Percentiles rank a stretch among this genome's conserved stretches.
Conservation (phyloP, 2,113 vertebrate species). For the Galemys pyrenaicus region DNA sequence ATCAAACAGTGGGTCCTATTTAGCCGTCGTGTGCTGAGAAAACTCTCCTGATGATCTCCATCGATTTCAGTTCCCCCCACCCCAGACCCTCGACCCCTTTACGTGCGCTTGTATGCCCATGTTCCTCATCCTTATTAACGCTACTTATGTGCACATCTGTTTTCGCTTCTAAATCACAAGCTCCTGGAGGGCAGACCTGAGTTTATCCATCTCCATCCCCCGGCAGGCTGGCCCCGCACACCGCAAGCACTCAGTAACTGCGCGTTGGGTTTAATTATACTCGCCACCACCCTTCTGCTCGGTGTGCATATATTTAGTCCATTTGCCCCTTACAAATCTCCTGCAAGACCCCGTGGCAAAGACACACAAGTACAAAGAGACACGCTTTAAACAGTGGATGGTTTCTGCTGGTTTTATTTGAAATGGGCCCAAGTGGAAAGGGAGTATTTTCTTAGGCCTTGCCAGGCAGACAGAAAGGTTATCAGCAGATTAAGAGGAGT, state of each 20-base stretch:
- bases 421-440: slow-evolving; percentile 52
- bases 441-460: slow-evolving; percentile 55
- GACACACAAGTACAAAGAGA: slow-evolving; percentile 53
- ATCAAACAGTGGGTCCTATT: not conserved
- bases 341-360: slow-evolving; percentile 62
- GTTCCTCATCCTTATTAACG: slow-evolving; percentile 59
- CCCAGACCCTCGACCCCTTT: not conserved
- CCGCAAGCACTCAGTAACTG: slow-evolving; percentile 66
- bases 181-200: slow-evolving; percentile 39
- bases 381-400: slow-evolving; percentile 44
- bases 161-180: slow-evolving; percentile 57
- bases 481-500: slow-evolving; percentile 65
- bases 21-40: slow-evolving; percentile 9
- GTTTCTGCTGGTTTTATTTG: slow-evolving; percentile 45
- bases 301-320: slow-evolving; percentile 62
- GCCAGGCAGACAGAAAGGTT: slow-evolving; percentile 65
- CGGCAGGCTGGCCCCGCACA: not conserved
- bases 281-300: slow-evolving; percentile 27
- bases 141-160: slow-evolving; percentile 57
- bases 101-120: not conserved
- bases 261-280: slow-evolving; percentile 69
- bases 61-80: slow-evolving; percentile 14
- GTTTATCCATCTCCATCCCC: slow-evolving; percentile 60
- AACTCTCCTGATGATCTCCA: not conserved
- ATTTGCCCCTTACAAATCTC: slow-evolving; percentile 56